Evolutionary conservation across 2,888 invertebrate species (phyloP), one percentile per base, ranked within the genome.

Genomic region (Aspidiotus destructor): DNA sequence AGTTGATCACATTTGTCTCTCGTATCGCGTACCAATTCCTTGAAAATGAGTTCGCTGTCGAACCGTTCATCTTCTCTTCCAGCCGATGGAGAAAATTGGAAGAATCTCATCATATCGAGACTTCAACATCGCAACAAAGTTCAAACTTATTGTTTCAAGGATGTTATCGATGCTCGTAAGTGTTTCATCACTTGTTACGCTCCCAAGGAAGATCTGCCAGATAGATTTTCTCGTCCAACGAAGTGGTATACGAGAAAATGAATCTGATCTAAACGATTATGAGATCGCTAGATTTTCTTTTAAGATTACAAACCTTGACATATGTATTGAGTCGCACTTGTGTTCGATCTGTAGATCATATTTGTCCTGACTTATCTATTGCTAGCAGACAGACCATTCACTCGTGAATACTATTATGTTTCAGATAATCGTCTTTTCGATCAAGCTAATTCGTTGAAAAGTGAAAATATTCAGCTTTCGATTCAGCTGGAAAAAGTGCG

Each of bases 351-450:
- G 28, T 28, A 28, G 2, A 28, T 28, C 28, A 28, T 28, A 28
- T 28, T 28, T 28, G 28, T 28, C 1, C 28, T 3, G 28, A 28
- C 28, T 28, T 28, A 5, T 28, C 28, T 28, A 28, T 28, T 28
- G 28, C 28, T 5, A 28, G 28, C 28, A 28, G 28, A 28, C 28
- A 28, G 28, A 28, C 28, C 28, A 5, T 28, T 28, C 28, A 28
- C 28, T 28, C 5, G 5, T 28, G 5, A 28, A 28, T 28, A 5
- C 28, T 28, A 28, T 5, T 5, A 28, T 13, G 73, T 82, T 83
- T 70, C 80, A 93, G 94, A 94, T 79, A 92, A 89, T 78, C 85
- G 88, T 73, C 80, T 94, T 60, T 89, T 92, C 78, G 94, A 95
- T 76, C 86, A 83, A 78, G 85, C 88, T 28, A 88, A 89, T 74